These are phyloP conservation scores for Emydura subglobosa DNA, from an alignment of 2,113 vertebrate genomes.

Conservation along the genomic window DNA sequence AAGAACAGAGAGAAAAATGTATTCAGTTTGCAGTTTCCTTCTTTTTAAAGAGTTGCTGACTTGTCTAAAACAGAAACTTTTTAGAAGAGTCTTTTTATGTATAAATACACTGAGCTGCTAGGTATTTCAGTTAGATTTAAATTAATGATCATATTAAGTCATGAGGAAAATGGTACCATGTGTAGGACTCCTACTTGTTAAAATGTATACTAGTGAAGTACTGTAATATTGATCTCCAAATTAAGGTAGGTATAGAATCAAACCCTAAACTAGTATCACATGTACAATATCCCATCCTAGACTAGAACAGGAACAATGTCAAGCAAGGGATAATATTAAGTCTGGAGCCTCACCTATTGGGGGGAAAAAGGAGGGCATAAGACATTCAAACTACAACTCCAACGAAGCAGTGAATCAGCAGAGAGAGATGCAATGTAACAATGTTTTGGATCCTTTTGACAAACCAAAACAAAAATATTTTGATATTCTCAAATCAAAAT, in stretches of 20 bases:
- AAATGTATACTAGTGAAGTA: neutral
- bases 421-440: neutral
- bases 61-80: neutral
- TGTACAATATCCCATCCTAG: neutral
- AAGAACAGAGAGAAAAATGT: neutral
- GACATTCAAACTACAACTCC: neutral
- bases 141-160: neutral
- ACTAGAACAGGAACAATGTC: neutral
- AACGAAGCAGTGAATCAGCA: rapidly evolving
- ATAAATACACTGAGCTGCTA: neutral
- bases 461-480: neutral
- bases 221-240: neutral
- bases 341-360: neutral
- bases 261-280: neutral
- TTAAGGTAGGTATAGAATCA: neutral
- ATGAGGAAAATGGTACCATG: neutral
- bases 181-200: rapidly evolving
- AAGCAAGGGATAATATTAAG: neutral
- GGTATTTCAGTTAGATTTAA: neutral
- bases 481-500: neutral
- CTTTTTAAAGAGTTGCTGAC: neutral
- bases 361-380: neutral
- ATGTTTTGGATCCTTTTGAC: neutral
- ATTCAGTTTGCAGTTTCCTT: neutral
- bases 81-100: neutral